phyloP scores from a whole-genome alignment of 2,797 vertebrate genomes.

The Danio kyathit region DNA sequence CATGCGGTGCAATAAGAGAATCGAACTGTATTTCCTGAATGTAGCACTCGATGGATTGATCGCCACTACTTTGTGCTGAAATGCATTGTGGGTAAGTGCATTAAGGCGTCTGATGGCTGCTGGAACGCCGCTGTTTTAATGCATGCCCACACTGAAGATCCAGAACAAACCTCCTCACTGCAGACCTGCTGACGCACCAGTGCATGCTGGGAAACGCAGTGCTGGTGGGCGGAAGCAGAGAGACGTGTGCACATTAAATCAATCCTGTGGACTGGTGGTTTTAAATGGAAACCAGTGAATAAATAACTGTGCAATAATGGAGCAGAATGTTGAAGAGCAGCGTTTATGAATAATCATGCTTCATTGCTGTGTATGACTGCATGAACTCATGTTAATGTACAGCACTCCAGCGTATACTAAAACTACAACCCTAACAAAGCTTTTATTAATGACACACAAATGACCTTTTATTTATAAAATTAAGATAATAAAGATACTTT shows the following conservation, averaged over 20 bases:
- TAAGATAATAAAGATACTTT: no score
- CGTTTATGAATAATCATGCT: no score
- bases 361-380: no score
- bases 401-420: no score
- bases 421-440: no score
- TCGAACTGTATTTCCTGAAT: constrained; percentile 21
- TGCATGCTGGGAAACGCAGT: constrained; percentile 6
- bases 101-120: constrained; percentile 4
- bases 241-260: background rate
- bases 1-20: constrained; percentile 6
- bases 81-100: constrained; percentile 33
- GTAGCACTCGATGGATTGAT: constrained; percentile 26
- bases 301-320: no score
- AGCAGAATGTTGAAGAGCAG: no score
- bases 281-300: no score
- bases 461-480: no score
- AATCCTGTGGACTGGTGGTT: background rate
- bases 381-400: no score
- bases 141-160: constrained; percentile 12
- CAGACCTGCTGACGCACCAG: background rate
- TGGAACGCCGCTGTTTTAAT: background rate
- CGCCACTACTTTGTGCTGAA: background rate
- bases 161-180: no score
- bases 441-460: no score
- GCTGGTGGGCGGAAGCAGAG: background rate